Evolutionary conservation across 2,113 vertebrate species (phyloP).

Genomic region (Neotoma lepida): DNA sequence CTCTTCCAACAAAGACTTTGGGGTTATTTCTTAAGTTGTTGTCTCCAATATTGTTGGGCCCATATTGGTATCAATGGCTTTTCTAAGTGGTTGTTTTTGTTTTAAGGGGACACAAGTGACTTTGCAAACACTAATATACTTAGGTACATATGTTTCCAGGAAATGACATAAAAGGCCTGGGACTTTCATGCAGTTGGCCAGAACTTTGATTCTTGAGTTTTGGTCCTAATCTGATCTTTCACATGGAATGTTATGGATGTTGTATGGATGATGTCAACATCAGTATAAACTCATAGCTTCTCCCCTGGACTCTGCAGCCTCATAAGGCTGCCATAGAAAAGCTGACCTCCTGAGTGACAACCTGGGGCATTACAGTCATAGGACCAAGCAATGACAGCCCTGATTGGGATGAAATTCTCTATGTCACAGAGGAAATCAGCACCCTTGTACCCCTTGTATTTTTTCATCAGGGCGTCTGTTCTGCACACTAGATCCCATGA

Average conservation of each 20-base stretch:
- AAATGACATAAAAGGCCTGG: background rate
- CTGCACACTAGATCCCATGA: background rate
- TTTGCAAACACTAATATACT: background rate
- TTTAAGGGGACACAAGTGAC: background rate
- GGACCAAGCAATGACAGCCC: background rate
- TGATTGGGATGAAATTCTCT: background rate
- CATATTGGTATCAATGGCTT: background rate
- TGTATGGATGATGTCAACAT: background rate
- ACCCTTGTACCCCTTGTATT: background rate
- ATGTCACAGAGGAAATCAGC: background rate
- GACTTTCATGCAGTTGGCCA: background rate
- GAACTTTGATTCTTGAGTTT: conserved; percentile 36
- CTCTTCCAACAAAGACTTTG: conserved; percentile 1
- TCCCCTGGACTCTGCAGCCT: background rate
- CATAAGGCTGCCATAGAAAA: background rate
- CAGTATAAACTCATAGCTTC: background rate
- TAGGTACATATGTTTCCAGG: background rate
- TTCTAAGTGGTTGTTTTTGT: background rate
- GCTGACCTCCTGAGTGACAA: no score
- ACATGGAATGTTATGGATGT: background rate
- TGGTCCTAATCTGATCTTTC: background rate
- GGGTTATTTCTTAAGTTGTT: background rate
- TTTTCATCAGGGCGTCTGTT: background rate
- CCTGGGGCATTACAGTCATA: background rate
- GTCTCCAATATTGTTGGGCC: background rate